Conservation (phyloP, 1,140 invertebrate genomes). For the Drosophila oshimai region DNA sequence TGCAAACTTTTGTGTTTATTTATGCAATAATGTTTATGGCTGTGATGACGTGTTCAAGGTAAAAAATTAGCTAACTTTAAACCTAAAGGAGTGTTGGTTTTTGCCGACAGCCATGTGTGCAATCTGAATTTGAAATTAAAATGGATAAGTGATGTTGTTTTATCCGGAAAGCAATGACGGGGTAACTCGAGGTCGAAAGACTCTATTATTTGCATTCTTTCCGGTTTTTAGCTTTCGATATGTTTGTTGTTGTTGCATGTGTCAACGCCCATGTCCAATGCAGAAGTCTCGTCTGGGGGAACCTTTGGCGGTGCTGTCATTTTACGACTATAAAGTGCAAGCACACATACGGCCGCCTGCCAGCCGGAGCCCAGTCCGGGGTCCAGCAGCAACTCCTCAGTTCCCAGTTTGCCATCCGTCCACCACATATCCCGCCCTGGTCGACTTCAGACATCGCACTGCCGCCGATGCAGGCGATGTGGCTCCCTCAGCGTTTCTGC, state of each 20-base stretch:
- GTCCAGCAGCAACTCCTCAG: conserved; percentile 3
- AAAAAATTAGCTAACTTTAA: too few species aligned
- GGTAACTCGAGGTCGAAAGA: not conserved
- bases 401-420: not conserved
- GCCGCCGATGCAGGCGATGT: conserved; percentile 1
- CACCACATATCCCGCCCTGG: not conserved
- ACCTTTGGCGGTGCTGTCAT: not conserved
- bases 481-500: conserved; percentile 42
- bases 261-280: conserved; percentile 16
- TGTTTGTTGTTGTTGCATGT: conserved; percentile 3
- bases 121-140: too few species aligned
- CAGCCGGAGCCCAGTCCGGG: conserved; percentile 11
- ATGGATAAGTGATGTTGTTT: too few species aligned
- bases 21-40: too few species aligned
- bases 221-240: not conserved
- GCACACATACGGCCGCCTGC: conserved; percentile 1
- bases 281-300: conserved; percentile 1
- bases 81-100: too few species aligned
- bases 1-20: too few species aligned
- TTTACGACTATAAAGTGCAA: conserved; percentile 41
- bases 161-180: too few species aligned
- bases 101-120: too few species aligned
- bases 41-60: too few species aligned
- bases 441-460: conserved; percentile 5
- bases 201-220: not conserved